phyloP scores from a whole-genome alignment of 2,113 vertebrate species.

The Pyrgilauda ruficollis region DNA sequence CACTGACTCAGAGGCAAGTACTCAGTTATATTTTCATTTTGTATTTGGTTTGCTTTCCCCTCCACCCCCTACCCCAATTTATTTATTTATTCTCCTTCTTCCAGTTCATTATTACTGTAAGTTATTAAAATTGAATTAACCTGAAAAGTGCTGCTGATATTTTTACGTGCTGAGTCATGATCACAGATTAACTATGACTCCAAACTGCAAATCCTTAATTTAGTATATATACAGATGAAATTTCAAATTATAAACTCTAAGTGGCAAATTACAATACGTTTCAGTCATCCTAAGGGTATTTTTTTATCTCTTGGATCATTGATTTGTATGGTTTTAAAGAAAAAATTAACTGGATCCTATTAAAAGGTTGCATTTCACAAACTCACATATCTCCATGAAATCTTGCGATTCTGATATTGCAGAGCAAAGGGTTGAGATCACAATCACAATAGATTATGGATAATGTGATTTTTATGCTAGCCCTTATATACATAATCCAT shows the following conservation, averaged over 20 bases:
- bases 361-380: not conserved
- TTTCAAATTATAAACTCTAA: not conserved
- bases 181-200: not conserved
- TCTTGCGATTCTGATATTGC: not conserved
- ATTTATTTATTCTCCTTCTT: not conserved
- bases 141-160: not conserved
- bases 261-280: not conserved
- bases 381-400: not conserved
- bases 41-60: not conserved
- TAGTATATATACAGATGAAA: not conserved
- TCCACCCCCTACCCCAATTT: not conserved
- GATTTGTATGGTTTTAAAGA: not conserved
- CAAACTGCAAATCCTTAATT: not conserved
- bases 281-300: not conserved
- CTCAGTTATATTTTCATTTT: not conserved
- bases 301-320: not conserved
- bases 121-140: not conserved
- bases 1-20: not conserved
- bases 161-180: not conserved
- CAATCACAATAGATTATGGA: not conserved
- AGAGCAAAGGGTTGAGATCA: not conserved
- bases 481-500: not conserved
- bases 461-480: not conserved
- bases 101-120: not conserved
- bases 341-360: not conserved